Evolutionary conservation across 1,140 invertebrate species (phyloP).

Genomic region (Gonatopus flavifemur): DNA sequence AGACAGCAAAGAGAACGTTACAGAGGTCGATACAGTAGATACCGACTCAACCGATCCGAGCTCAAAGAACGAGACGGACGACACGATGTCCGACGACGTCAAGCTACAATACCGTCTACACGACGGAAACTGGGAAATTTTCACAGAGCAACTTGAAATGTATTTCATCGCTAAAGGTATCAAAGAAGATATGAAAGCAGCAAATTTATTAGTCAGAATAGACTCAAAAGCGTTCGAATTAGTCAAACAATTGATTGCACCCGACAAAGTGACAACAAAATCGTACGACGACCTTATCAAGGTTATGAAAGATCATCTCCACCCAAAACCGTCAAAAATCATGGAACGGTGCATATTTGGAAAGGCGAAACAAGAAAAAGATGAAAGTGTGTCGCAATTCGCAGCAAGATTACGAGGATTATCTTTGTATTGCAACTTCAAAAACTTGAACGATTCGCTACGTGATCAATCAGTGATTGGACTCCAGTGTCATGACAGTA

Average conservation of each 20-base stretch:
- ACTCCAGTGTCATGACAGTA: not conserved
- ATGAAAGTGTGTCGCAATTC: conserved; percentile 10
- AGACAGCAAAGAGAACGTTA: too few relatives aligned
- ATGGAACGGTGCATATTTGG: conserved; percentile 12
- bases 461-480: conserved; percentile 6
- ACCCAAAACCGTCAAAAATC: conserved; percentile 4
- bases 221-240: conserved; percentile 2
- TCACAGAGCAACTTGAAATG: conserved; percentile 3
- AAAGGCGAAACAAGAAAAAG: not conserved
- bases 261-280: conserved; percentile 3
- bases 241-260: conserved; percentile 6
- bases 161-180: conserved; percentile 1
- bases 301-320: not conserved
- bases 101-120: not conserved
- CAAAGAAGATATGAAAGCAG: conserved; percentile 1
- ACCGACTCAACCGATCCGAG: too few relatives aligned
- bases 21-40: too few relatives aligned
- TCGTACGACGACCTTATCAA: conserved; percentile 1
- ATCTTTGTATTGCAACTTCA: conserved; percentile 8
- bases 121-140: conserved; percentile 12
- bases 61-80: too few relatives aligned
- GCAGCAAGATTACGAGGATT: conserved; percentile 8
- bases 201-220: not conserved
- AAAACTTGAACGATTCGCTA: not conserved
- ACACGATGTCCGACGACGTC: not conserved